A percentile compares a stretch with the other conserved stretches of the same genome.
phyloP scores from a whole-genome alignment of 2,797 vertebrate species.

The Syngnathus rostellatus region DNA sequence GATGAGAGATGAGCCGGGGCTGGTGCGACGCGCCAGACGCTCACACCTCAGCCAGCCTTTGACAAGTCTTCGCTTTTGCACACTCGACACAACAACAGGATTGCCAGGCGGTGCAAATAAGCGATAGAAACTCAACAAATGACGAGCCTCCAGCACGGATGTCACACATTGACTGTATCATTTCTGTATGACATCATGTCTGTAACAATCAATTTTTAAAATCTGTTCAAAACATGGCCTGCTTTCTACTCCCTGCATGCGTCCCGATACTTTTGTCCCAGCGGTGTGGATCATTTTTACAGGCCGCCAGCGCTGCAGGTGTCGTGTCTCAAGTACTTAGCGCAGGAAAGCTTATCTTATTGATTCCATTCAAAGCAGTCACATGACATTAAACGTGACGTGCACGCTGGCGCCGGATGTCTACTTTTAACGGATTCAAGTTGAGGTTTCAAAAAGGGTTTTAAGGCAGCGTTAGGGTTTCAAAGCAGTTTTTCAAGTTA shows the following conservation, averaged over 20 bases:
- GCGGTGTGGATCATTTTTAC: background rate
- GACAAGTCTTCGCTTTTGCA: background rate
- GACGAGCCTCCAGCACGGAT: background rate
- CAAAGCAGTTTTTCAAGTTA: background rate
- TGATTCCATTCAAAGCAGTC: slow-evolving; percentile 11
- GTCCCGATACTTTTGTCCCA: too few relatives aligned
- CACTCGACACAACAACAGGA: background rate
- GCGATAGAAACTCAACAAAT: background rate
- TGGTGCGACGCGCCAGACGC: background rate
- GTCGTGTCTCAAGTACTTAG: slow-evolving; percentile 11
- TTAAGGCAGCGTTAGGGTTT: background rate
- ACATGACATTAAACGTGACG: slow-evolving; percentile 23
- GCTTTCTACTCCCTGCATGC: too few relatives aligned
- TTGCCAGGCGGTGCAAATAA: background rate
- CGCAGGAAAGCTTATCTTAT: slow-evolving; percentile 10
- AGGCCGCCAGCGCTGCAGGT: slow-evolving; percentile 7
- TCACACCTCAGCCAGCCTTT: slow-evolving; percentile 1
- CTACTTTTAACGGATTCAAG: too few relatives aligned
- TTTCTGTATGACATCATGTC: background rate
- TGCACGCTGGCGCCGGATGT: slow-evolving; percentile 26
- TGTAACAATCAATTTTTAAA: background rate
- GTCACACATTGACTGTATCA: background rate
- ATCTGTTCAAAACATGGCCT: background rate
- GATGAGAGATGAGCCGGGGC: slow-evolving; percentile 5
- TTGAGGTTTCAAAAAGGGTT: background rate